These are phyloP conservation scores for Aurelia sp. DNA, from an alignment of 30 jellyfish, hydroid and myxozoan genomes.

Conservation along the genomic window DNA sequence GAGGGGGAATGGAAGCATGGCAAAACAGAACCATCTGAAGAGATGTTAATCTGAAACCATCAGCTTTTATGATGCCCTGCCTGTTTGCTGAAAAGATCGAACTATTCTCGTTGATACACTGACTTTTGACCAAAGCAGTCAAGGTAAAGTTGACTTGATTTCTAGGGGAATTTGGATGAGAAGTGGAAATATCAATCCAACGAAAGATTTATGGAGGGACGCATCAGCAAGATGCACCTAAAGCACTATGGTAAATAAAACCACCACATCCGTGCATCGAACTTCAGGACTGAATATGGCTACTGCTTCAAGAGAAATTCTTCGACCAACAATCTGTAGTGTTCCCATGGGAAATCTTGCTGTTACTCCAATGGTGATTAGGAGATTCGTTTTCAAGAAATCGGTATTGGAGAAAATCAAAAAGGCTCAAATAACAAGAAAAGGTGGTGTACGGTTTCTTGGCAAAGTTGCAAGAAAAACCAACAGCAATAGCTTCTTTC, in stretches of 20 bases:
- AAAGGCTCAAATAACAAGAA: neutral
- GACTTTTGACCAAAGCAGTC: too few species aligned
- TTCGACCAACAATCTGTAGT: conserved; percentile 59
- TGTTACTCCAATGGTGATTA: conserved; percentile 36
- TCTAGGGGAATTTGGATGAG: neutral
- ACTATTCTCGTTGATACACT: too few species aligned
- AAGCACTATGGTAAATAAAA: conserved; percentile 25
- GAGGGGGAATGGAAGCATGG: too few species aligned
- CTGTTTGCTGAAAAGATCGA: too few species aligned
- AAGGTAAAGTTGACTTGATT: neutral
- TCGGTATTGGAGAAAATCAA: neutral
- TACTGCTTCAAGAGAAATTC: conserved; percentile 27
- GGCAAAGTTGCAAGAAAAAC: neutral
- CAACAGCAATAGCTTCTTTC: too few species aligned
- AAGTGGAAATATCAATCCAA: neutral
- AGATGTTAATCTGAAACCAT: too few species aligned
- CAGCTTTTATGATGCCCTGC: too few species aligned
- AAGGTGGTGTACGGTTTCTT: neutral
- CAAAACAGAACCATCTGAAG: too few species aligned
- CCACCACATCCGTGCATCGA: conserved; percentile 14
- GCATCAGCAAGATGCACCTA: neutral
- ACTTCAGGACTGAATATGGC: conserved; percentile 32
- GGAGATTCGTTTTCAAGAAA: conserved; percentile 18
- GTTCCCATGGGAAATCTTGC: conserved; percentile 57
- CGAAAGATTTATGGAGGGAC: neutral